Evolutionary conservation across 2,113 vertebrate genomes (phyloP), one percentile per base, ranked within the genome.

Genomic region (Oryzias curvinotus): DNA sequence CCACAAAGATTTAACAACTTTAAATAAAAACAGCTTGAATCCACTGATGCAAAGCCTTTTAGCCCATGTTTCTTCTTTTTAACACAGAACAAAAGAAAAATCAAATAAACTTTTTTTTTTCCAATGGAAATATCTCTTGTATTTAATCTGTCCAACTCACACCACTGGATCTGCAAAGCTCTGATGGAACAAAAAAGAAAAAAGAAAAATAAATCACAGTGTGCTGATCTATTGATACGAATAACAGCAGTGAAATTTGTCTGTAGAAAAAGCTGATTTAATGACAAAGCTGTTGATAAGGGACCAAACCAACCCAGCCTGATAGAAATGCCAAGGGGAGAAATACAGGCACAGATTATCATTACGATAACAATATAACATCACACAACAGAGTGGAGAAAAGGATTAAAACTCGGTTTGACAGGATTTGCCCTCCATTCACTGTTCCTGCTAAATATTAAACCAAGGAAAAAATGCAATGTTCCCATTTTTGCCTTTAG

Each of bases 311-410:
- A 79, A 70, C 80, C 67, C 82, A 47, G 80, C 18, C 83, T 85
- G 83, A 85, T 83, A 87, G 84, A 83, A 81, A 77, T 67, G 85
- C 87, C 84, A 50, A 48, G 77, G 86, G 85, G 76, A 84, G 83
- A 85, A 87, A 87, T 87, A 87, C 83, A 81, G 82, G 80, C 84
- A 80, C 59, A 83, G 86, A 91, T 91, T 88, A 89, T 89, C 87
- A 91, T 91, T 90, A 89, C 86, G 88, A 90, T 90, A 89, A 78
- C 85, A 85, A 76, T 75, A 77, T 63, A 86, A 89, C 84, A 87
- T 87, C 73, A 74, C 83, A 88, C 79, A 85, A 83, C 84, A 85
- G 72, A 81, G 75, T 73, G 68, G 66, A 80, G 82, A 85, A 84
- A 84, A 75, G 84, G 89, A 89, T 90, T 87, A 88, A 90, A 89